Evolutionary conservation across 2,797 vertebrate species (phyloP).

Genomic region (Australoheros facetus): DNA sequence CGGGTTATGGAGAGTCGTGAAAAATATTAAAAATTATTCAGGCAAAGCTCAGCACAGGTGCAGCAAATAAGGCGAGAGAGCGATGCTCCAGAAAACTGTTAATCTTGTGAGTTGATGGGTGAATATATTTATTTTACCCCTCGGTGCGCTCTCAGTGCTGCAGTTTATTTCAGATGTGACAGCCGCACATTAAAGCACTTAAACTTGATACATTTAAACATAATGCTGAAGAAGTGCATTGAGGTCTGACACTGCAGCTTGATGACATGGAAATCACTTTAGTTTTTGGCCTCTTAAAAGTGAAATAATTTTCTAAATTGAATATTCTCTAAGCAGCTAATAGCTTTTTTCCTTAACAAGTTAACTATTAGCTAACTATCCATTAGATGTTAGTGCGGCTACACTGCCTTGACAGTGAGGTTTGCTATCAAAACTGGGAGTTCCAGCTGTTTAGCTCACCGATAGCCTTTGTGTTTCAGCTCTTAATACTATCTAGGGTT

Average conservation of each 20-base stretch:
- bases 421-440: background rate
- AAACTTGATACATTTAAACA: background rate
- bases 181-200: background rate
- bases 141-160: background rate
- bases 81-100: background rate
- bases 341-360: no score
- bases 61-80: background rate
- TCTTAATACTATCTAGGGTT: background rate
- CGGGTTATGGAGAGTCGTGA: background rate
- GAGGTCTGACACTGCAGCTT: background rate
- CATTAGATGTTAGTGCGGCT: background rate
- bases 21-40: background rate
- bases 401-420: background rate
- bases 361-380: no score
- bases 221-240: background rate
- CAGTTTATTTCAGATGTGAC: background rate
- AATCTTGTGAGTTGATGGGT: background rate
- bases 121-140: background rate
- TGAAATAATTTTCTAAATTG: accelerated
- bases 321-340: background rate
- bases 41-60: background rate
- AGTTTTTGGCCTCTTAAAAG: background rate
- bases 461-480: background rate
- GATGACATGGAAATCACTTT: background rate
- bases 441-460: background rate